These are phyloP conservation scores for Heterochromis multidens DNA, from an alignment of 2,113 vertebrate genomes.

Conservation along the genomic window DNA sequence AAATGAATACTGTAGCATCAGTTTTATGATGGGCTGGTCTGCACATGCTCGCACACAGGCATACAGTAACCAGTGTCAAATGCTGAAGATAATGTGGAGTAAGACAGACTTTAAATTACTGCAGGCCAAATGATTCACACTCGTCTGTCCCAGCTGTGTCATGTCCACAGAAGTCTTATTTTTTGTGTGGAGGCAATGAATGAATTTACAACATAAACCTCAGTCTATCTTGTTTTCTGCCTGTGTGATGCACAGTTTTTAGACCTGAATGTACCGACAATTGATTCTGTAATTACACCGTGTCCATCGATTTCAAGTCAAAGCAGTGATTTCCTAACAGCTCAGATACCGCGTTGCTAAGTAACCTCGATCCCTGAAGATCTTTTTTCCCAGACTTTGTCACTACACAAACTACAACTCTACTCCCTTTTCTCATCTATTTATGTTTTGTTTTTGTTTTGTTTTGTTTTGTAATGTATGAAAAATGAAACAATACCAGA, in stretches of 20 bases:
- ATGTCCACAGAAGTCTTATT: background rate
- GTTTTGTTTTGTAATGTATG: background rate
- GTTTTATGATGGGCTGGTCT: slow-evolving; percentile 27
- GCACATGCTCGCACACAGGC: background rate
- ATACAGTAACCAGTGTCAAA: background rate
- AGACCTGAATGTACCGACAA: background rate
- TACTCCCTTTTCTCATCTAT: background rate
- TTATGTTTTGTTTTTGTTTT: fast-evolving
- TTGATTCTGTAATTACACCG: slow-evolving; percentile 25
- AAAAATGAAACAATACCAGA: background rate
- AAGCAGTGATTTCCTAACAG: slow-evolving; percentile 27
- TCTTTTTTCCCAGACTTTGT: background rate
- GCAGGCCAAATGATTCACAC: background rate
- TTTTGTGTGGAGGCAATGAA: background rate
- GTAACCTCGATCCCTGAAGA: background rate
- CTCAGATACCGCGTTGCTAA: slow-evolving; percentile 1
- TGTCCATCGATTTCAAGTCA: slow-evolving; percentile 27
- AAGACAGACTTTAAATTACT: background rate
- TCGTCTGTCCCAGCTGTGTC: background rate
- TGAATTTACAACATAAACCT: background rate
- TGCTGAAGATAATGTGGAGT: background rate
- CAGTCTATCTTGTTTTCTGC: background rate
- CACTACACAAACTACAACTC: background rate
- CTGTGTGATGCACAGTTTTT: background rate
- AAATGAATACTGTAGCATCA: slow-evolving; percentile 37